Base-by-base conservation (phyloP, 1,140 invertebrate genomes). In the Saccostrea glomerata region DNA sequence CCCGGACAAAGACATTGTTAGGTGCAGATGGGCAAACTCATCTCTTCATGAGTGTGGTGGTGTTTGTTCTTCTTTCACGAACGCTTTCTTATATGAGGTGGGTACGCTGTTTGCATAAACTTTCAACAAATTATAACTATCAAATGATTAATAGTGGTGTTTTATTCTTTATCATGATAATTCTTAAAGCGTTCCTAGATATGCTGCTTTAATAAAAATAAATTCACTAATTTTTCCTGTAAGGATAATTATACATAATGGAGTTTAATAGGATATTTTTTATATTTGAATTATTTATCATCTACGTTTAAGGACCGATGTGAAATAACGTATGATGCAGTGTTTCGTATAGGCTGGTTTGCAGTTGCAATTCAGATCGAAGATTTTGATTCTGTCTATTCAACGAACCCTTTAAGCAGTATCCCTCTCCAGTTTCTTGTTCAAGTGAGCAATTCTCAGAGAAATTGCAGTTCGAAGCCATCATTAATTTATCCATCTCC, bases 351-450 rank as follows among this genome's bases (percentile, higher is more conserved):
- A 0, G 88, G 86, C 12, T 89, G 84, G 66, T 89, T 77, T 82
- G 86, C 89, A 60, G 89, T 86, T 23, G 86, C 89, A 0, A 54
- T 90, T 12, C 89, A 90, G 63, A 86, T 90, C 25, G 86, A 89
- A 87, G 89, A 89, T 23, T 89, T 87, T 40, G 2, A 13, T 9
- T 30, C 40, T 70, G 15, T 11, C 17, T 82, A 25, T n/a, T 58
- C 66, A 0, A 85, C 66, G 2, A 82, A 17, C 0, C 89, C 89
- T 6, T n/a, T 89, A 20, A 89, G 89, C 30, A 89, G 89, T 47
- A 82, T 89, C 12, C 70, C 89, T 13, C 36, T 89, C 6, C 89
- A 89, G 55, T 89, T 89, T 55, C 70, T 89, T 2, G 30, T 89
- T 13, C n/a, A 89, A n/a, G 63, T 89, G 4, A 83, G 58, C 54